Percentiles rank a stretch among this genome's conserved stretches.
phyloP scores from a whole-genome alignment of 2,888 invertebrate species.

The Buathra laborator region DNA sequence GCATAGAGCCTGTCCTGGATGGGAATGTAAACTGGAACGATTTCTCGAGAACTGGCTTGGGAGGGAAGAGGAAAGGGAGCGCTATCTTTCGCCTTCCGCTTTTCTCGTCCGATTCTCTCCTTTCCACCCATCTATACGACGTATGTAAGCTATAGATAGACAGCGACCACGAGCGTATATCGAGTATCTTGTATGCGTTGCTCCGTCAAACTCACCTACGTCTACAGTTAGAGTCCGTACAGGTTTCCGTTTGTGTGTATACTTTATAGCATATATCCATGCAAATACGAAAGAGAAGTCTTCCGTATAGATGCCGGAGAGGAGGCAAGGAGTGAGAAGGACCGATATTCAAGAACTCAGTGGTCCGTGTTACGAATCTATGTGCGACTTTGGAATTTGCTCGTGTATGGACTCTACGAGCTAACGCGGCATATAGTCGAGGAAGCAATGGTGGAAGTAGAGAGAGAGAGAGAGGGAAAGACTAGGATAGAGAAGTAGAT shows the following conservation, averaged over 20 bases:
- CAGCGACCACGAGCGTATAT: slow-evolving; percentile 50
- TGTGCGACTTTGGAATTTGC: slow-evolving; percentile 53
- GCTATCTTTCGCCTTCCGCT: slow-evolving; percentile 60
- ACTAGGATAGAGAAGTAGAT: slow-evolving; percentile 47
- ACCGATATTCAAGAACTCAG: slow-evolving; percentile 36
- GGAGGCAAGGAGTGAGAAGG: slow-evolving; percentile 4
- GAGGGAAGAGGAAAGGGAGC: neutral
- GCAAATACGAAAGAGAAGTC: slow-evolving; percentile 47
- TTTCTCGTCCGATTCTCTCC: slow-evolving; percentile 44
- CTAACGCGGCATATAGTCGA: slow-evolving; percentile 45
- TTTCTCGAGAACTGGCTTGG: slow-evolving; percentile 72
- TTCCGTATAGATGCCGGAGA: slow-evolving; percentile 23
- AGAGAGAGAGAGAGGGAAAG: slow-evolving; percentile 26
- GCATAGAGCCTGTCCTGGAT: slow-evolving; percentile 54
- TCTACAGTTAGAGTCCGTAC: neutral
- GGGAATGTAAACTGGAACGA: slow-evolving; percentile 71
- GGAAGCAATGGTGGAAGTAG: slow-evolving; percentile 52
- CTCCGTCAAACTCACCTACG: slow-evolving; percentile 29
- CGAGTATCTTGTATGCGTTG: slow-evolving; percentile 46
- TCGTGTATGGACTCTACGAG: slow-evolving; percentile 40
- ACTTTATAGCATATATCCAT: slow-evolving; percentile 28
- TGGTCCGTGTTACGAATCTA: slow-evolving; percentile 33
- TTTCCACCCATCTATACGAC: slow-evolving; percentile 26
- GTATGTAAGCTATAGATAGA: slow-evolving; percentile 40
- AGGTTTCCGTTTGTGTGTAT: neutral